phyloP scores from a whole-genome alignment of 1,140 invertebrate genomes.

The Drosophila athabasca region DNA sequence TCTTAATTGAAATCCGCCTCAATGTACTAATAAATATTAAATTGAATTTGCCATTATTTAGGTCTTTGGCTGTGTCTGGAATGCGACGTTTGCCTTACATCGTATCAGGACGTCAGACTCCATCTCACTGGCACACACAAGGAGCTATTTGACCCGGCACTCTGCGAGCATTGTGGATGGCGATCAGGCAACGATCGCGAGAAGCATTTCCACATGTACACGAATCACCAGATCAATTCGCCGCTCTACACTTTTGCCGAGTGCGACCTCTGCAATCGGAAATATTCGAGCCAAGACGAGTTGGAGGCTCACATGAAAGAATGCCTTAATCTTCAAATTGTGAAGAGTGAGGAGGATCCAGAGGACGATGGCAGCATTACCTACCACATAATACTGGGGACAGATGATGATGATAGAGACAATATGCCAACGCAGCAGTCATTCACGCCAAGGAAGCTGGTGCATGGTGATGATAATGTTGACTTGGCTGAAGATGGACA shows the following conservation, averaged over 20 bases:
- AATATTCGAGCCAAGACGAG: constrained; percentile 87
- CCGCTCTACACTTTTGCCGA: constrained; percentile 89
- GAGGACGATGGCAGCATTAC: too few species aligned
- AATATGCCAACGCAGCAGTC: too few species aligned
- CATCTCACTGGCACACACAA: constrained; percentile 92
- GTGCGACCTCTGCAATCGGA: constrained; percentile 90
- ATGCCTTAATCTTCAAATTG: neutral
- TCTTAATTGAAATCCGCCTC: neutral
- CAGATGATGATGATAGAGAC: too few species aligned
- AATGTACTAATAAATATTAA: neutral
- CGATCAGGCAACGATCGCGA: constrained; percentile 90
- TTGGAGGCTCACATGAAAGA: constrained; percentile 85
- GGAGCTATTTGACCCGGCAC: constrained; percentile 90
- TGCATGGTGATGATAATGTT: too few species aligned
- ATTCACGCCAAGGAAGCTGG: too few species aligned
- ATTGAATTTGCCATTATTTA: constrained; percentile 5
- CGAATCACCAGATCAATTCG: constrained; percentile 90
- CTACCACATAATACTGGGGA: too few species aligned
- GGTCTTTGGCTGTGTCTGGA: constrained; percentile 89
- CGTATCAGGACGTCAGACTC: constrained; percentile 90
- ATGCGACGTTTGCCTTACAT: constrained; percentile 88
- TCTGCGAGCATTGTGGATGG: constrained; percentile 94
- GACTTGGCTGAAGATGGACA: too few species aligned
- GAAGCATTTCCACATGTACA: constrained; percentile 91
- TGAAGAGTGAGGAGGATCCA: too few species aligned